Conservation (phyloP, 2,888 invertebrate species). For the Torymus tubicola region DNA sequence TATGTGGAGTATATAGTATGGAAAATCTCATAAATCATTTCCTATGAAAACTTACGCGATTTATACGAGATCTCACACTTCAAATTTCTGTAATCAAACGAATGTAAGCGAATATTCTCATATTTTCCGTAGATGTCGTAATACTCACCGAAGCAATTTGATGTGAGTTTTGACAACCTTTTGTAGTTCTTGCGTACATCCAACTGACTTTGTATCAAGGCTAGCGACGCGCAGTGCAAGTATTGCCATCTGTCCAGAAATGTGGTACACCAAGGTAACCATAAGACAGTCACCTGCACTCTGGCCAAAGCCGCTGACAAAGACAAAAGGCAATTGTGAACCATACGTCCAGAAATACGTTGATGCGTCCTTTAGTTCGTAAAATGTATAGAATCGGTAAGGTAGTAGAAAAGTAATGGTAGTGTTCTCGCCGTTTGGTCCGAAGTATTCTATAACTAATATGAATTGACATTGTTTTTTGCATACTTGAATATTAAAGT, state of each 20-base stretch:
- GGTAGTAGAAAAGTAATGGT: constrained; percentile 62
- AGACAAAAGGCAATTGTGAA: constrained; percentile 65
- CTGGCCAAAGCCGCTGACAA: constrained; percentile 67
- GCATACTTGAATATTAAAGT: too few relatives aligned
- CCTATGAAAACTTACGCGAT: too few relatives aligned
- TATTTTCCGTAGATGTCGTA: not conserved
- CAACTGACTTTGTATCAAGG: constrained; percentile 57
- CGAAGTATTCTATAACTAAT: constrained; percentile 13
- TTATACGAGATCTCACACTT: too few relatives aligned
- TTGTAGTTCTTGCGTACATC: constrained; percentile 60
- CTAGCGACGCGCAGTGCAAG: constrained; percentile 63
- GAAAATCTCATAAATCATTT: too few relatives aligned
- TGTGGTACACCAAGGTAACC: constrained; percentile 68
- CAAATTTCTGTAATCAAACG: too few relatives aligned
- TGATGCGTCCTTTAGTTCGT: constrained; percentile 63
- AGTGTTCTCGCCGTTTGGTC: constrained; percentile 23
- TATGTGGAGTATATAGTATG: too few relatives aligned
- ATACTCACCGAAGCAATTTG: constrained; percentile 62
- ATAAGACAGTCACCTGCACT: constrained; percentile 66
- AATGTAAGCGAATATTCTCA: too few relatives aligned
- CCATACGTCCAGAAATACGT: constrained; percentile 60
- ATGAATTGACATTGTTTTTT: too few relatives aligned
- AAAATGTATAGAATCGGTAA: constrained; percentile 67
- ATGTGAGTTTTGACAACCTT: constrained; percentile 63
- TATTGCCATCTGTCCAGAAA: constrained; percentile 68